Evolutionary conservation across 2,113 vertebrate genomes (phyloP).

Genomic region (Zapornia atra): DNA sequence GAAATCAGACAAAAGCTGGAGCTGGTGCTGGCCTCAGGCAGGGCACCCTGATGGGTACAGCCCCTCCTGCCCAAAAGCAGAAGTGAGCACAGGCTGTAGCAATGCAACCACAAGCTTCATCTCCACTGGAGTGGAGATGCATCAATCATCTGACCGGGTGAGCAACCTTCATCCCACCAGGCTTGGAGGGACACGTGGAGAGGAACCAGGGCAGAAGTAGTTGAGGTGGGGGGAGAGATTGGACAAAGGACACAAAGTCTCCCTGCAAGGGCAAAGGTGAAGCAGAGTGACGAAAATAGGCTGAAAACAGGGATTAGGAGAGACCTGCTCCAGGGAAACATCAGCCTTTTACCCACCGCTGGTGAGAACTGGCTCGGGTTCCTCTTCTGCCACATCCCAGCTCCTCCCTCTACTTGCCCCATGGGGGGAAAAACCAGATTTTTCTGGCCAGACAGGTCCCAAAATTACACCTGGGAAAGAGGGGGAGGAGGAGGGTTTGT

Average conservation of each 20-base stretch:
- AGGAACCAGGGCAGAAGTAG: not conserved
- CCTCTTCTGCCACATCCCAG: not conserved
- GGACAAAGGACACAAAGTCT: not conserved
- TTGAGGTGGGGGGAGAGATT: accelerated
- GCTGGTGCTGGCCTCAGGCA: accelerated
- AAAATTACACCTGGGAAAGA: not conserved
- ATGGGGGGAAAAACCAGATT: not conserved
- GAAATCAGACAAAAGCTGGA: not conserved
- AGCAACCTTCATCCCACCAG: not conserved
- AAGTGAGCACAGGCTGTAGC: not conserved
- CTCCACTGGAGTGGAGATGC: not conserved
- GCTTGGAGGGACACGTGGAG: not conserved
- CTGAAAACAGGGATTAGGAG: not conserved
- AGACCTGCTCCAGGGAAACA: not conserved
- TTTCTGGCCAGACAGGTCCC: slow-evolving; percentile 53
- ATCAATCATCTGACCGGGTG: not conserved
- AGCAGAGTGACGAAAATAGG: not conserved
- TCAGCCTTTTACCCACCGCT: not conserved
- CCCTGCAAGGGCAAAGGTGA: not conserved
- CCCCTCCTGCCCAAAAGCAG: slow-evolving; percentile 1
- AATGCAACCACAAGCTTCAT: not conserved
- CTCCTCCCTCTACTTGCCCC: not conserved
- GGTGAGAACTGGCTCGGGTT: not conserved
- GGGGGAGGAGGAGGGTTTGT: not conserved
- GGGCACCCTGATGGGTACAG: not conserved